A percentile compares a stretch with the other conserved stretches of the same genome.
Conservation (phyloP, 2,888 invertebrate species). For the Reticulitermes lucifugus region DNA sequence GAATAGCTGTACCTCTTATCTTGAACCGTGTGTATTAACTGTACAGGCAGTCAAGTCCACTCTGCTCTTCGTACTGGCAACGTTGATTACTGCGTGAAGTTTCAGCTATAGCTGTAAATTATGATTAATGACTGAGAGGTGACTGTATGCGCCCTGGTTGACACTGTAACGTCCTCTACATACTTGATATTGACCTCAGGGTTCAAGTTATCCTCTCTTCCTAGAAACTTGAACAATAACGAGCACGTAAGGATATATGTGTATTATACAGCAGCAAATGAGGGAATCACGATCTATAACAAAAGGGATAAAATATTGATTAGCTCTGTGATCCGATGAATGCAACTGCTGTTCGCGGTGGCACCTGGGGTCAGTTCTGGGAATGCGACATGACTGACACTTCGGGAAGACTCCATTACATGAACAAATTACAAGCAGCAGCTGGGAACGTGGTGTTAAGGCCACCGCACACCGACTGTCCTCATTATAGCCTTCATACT, state of each 20-base stretch:
- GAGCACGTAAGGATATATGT: not conserved
- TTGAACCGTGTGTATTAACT: not conserved
- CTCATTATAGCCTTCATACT: not conserved
- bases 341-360: not conserved
- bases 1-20: not conserved
- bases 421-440: no score
- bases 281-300: not conserved
- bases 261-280: not conserved
- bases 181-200: not conserved
- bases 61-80: not conserved
- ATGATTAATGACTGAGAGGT: constrained; percentile 27
- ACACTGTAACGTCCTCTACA: not conserved
- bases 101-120: constrained; percentile 9
- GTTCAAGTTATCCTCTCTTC: not conserved
- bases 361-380: not conserved
- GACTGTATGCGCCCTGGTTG: not conserved
- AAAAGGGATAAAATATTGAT: not conserved
- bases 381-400: not conserved
- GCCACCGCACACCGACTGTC: not conserved
- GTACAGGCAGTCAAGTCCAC: not conserved
- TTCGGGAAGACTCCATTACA: not conserved
- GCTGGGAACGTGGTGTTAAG: no score
- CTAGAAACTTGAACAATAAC: not conserved
- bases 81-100: not conserved
- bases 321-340: not conserved